Evolutionary conservation across 2,797 vertebrate species (phyloP), one percentile per base, ranked within the genome.

Genomic region (Cossypha niveicapilla): DNA sequence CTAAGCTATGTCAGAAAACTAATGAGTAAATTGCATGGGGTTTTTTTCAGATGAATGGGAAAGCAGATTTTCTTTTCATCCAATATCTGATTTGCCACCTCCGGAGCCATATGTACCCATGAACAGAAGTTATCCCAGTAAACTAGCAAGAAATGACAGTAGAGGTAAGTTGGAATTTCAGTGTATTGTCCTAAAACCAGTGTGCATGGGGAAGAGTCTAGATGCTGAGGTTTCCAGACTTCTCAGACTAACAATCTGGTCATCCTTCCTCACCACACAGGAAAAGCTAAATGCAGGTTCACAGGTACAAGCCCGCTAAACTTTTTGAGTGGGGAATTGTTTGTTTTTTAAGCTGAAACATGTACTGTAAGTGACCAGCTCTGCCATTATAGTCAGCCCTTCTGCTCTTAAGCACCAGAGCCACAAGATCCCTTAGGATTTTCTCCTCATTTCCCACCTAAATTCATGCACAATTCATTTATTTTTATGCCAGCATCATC

Each of bases 101-200:
- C 99, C 99, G 18, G 99, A 99, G 78, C 99, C 99, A 18, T 99
- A 98, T 89, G 96, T 98, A 67, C 98, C 98, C 27, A 96, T 73
- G 68, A 98, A 98, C 96, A 99, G 99, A 98, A 99, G 97, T 68
- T 99, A 99, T 95, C 99, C 99, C 91, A 99, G 99, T 97, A 99
- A 98, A 98, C 27, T 98, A 56, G 95, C 93, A 87, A 99, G 98
- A 98, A 98, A 88, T 41, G 99, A 99, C 34, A 97, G 96, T 94
- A 98, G 97, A 98, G 98, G 99, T 99, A 89, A 98, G 97, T 76
- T 89, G 48, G 28, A 70, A 85, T 94, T 85, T 74, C 48, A 50
- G 11, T 0, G 0, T 79, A 23, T 76, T 51, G 17, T 71, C 39
- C 32, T 77, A 61, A 57, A 94, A 82, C 13, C 24, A 53, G 0